These are phyloP conservation scores for Casuarius casuarius DNA, from an alignment of 2,113 vertebrate genomes.

Conservation along the genomic window DNA sequence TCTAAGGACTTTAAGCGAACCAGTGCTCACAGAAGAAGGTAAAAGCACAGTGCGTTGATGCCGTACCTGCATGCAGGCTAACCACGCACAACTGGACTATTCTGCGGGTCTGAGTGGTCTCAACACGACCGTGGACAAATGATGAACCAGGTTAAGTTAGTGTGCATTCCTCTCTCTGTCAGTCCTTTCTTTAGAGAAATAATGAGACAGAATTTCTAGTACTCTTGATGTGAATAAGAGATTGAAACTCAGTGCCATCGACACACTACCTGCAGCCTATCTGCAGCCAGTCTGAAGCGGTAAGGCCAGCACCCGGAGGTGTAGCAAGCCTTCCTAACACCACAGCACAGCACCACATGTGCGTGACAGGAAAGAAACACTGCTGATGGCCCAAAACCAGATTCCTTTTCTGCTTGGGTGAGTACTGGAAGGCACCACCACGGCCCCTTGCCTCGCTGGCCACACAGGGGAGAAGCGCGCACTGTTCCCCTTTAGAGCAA, in stretches of 20 bases:
- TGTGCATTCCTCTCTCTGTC: neutral
- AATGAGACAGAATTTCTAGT: neutral
- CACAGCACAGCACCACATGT: neutral
- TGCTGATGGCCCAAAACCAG: neutral
- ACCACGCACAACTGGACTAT: neutral
- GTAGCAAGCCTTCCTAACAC: neutral
- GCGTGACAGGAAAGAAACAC: neutral
- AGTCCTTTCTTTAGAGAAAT: neutral
- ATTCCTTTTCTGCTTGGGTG: neutral
- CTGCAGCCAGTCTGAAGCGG: neutral
- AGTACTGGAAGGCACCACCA: neutral
- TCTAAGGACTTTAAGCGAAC: neutral
- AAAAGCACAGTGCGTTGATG: neutral
- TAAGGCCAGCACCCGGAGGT: neutral
- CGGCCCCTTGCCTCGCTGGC: neutral
- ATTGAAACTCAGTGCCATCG: neutral
- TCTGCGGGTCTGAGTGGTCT: neutral
- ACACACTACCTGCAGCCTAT: neutral
- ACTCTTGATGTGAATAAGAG: neutral
- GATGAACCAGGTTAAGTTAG: neutral
- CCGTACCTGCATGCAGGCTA: neutral
- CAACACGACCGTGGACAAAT: neutral
- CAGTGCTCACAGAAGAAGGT: neutral
- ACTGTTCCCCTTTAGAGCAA: neutral
- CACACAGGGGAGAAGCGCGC: neutral